phyloP scores from a whole-genome alignment of 2,888 invertebrate genomes.

The Apeira syringaria region DNA sequence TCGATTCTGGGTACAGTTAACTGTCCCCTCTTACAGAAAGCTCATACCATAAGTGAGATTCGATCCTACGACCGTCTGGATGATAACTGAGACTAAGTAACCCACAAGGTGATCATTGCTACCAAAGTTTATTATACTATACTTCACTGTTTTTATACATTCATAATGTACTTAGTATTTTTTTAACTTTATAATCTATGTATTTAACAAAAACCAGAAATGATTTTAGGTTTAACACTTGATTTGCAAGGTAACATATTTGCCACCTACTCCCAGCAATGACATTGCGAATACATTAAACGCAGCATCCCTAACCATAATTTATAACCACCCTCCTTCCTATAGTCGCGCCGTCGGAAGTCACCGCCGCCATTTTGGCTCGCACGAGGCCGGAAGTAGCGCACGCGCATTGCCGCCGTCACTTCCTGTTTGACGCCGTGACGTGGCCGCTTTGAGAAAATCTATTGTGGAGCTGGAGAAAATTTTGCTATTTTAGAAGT shows the following conservation, averaged over 20 bases:
- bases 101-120: no score
- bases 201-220: no score
- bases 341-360: slow-evolving; percentile 59
- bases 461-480: slow-evolving; percentile 54
- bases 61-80: no score
- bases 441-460: slow-evolving; percentile 65
- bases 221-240: no score
- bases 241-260: slow-evolving; percentile 12
- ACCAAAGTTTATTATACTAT: no score
- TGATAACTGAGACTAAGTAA: no score
- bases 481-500: slow-evolving; percentile 21
- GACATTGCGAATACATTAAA: slow-evolving; percentile 64
- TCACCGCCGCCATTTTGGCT: slow-evolving; percentile 78
- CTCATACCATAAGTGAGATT: no score
- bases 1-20: no score
- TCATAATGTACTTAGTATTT: no score
- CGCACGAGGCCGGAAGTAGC: slow-evolving; percentile 78
- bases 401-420: slow-evolving; percentile 75
- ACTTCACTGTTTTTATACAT: no score
- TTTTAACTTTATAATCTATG: no score
- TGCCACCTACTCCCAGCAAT: slow-evolving; percentile 33
- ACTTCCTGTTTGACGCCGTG: slow-evolving; percentile 65
- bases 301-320: slow-evolving; percentile 68
- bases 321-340: slow-evolving; percentile 73
- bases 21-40: no score